Percentiles rank a stretch among this genome's conserved stretches.
Evolutionary conservation across 2,888 invertebrate species (phyloP).

Genomic region (Scaptomyza flava): DNA sequence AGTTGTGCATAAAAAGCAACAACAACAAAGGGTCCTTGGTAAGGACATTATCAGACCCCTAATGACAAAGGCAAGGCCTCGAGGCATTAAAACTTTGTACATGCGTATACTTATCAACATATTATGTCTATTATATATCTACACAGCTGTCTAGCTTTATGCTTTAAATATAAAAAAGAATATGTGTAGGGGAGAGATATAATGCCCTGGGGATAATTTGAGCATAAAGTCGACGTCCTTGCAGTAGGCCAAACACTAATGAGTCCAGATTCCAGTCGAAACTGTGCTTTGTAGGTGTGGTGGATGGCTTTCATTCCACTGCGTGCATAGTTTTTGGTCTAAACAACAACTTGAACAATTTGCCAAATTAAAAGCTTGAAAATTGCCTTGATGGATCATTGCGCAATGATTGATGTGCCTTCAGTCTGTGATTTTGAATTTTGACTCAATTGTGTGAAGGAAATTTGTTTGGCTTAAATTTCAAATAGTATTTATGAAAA

Average conservation of each 20-base stretch:
- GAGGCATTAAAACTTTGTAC: conserved; percentile 54
- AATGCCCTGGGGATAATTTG: conserved; percentile 58
- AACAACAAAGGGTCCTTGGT: conserved; percentile 36
- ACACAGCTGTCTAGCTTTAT: conserved; percentile 26
- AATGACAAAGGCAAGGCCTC: conserved; percentile 67
- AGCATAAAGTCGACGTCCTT: conserved; percentile 35
- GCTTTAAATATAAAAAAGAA: conserved; percentile 44
- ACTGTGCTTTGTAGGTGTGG: background rate
- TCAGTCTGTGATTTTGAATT: background rate
- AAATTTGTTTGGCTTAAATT: conserved; percentile 10
- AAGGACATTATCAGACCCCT: conserved; percentile 23
- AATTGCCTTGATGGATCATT: conserved; percentile 55
- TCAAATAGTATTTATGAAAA: background rate
- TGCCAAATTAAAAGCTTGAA: conserved; percentile 58
- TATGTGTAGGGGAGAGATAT: conserved; percentile 21
- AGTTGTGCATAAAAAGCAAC: conserved; percentile 35
- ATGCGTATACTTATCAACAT: conserved; percentile 19
- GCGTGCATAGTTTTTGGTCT: conserved; percentile 14
- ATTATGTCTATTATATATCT: conserved; percentile 10
- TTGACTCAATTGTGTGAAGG: background rate
- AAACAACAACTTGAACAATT: conserved; percentile 45
- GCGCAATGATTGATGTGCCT: conserved; percentile 50
- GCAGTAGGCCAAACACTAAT: conserved; percentile 46
- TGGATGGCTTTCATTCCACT: background rate
- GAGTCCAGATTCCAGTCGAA: conserved; percentile 42